Conservation (phyloP, 2,888 invertebrate genomes). For the Ophioninae sp. region DNA sequence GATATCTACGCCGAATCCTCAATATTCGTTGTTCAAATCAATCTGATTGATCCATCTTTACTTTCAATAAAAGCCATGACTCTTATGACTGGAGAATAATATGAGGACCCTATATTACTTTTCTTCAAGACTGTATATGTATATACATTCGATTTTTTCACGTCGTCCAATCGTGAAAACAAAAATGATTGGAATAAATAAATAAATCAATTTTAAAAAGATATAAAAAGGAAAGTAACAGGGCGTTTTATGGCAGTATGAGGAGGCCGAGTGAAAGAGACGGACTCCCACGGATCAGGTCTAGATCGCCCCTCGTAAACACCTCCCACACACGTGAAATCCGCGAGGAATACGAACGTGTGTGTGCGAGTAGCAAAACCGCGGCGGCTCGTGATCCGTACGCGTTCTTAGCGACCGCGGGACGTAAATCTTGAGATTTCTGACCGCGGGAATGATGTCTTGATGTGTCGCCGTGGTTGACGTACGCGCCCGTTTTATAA, state of each 20-base stretch:
- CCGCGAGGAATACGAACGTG: constrained; percentile 44
- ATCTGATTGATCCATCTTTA: no score
- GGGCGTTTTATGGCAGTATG: constrained; percentile 21
- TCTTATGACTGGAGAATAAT: no score
- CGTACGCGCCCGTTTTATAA: constrained; percentile 52
- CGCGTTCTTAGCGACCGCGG: constrained; percentile 19
- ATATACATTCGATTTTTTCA: background rate
- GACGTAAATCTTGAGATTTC: constrained; percentile 65
- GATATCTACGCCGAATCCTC: no score
- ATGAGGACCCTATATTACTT: no score
- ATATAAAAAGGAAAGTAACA: constrained; percentile 27
- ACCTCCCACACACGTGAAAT: constrained; percentile 69
- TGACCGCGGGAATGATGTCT: constrained; percentile 72
- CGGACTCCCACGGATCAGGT: constrained; percentile 70
- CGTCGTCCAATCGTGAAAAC: background rate
- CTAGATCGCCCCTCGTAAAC: constrained; percentile 73
- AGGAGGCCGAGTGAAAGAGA: constrained; percentile 42
- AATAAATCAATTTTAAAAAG: constrained; percentile 33
- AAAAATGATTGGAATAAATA: background rate
- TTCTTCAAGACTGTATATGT: background rate
- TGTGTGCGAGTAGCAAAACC: constrained; percentile 32
- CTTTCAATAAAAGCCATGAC: no score
- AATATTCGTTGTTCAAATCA: no score
- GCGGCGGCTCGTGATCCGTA: constrained; percentile 35
- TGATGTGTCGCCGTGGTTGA: constrained; percentile 70